Evolutionary conservation across 2,888 invertebrate species (phyloP).

Genomic region (Rhodophaea formosa): DNA sequence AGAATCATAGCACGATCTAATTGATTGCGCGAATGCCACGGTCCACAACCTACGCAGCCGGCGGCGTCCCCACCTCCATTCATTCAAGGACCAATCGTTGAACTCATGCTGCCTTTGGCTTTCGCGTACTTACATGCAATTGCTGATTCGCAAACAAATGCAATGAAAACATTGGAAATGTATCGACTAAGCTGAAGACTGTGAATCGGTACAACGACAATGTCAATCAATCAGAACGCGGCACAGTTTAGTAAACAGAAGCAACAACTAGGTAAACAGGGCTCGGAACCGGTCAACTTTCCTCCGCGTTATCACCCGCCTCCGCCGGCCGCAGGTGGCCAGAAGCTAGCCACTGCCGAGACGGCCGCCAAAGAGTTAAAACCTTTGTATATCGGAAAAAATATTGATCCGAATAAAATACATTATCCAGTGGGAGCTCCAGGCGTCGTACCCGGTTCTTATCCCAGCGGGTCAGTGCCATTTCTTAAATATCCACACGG

Average conservation of each 20-base stretch:
- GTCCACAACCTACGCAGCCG: slow-evolving; percentile 76
- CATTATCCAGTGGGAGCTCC: slow-evolving; percentile 60
- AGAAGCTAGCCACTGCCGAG: slow-evolving; percentile 84
- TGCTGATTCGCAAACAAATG: slow-evolving; percentile 55
- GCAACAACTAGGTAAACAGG: slow-evolving; percentile 78
- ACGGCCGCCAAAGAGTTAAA: slow-evolving; percentile 72
- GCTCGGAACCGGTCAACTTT: slow-evolving; percentile 78
- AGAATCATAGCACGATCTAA: slow-evolving; percentile 34
- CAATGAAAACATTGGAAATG: slow-evolving; percentile 43
- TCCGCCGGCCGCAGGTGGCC: slow-evolving; percentile 83
- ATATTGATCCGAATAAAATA: slow-evolving; percentile 60
- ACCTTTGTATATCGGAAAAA: slow-evolving; percentile 63
- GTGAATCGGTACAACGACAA: slow-evolving; percentile 58
- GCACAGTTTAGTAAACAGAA: slow-evolving; percentile 75
- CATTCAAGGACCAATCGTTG: slow-evolving; percentile 79
- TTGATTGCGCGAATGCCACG: slow-evolving; percentile 77
- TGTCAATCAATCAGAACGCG: slow-evolving; percentile 77
- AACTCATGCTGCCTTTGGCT: slow-evolving; percentile 63
- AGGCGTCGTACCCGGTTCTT: slow-evolving; percentile 49
- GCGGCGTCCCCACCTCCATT: slow-evolving; percentile 71
- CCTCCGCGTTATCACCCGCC: slow-evolving; percentile 91
- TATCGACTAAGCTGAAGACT: slow-evolving; percentile 51
- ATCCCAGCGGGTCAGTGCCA: slow-evolving; percentile 59
- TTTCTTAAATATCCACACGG: slow-evolving; percentile 64
- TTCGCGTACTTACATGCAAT: slow-evolving; percentile 56